A percentile compares a stretch with the other conserved stretches of the same genome.
Conservation (phyloP, 2,888 invertebrate species). For the Andrena dorsata region DNA sequence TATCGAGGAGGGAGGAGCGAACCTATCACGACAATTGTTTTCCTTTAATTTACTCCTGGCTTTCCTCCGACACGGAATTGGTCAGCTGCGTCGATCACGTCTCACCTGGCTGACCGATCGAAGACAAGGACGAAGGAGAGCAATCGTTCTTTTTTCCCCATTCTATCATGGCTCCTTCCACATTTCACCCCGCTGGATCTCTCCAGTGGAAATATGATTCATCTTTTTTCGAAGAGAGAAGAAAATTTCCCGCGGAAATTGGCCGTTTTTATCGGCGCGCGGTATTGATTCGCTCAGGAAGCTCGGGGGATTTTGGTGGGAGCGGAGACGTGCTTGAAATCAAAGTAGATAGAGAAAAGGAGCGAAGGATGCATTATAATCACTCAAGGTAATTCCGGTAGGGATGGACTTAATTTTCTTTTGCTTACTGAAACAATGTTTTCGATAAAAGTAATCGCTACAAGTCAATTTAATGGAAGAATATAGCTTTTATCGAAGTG, state of each 20-base stretch:
- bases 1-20: conserved; percentile 12
- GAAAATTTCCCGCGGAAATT: neutral
- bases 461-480: too few species aligned
- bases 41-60: conserved; percentile 71
- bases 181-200: neutral
- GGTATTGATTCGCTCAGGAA: neutral
- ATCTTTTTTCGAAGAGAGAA: neutral
- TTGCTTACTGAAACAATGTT: too few species aligned
- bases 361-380: too few species aligned
- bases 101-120: conserved; percentile 52
- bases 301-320: conserved; percentile 1
- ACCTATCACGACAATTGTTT: conserved; percentile 68
- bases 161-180: conserved; percentile 5
- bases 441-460: too few species aligned
- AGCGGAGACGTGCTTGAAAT: neutral
- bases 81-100: conserved; percentile 69
- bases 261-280: neutral
- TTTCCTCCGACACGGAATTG: conserved; percentile 50
- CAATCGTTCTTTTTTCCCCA: conserved; percentile 11
- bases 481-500: too few species aligned
- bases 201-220: neutral
- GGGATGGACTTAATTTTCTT: too few species aligned
- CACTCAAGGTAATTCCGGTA: too few species aligned
- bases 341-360: neutral
- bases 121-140: conserved; percentile 7